Evolutionary conservation across 1,140 invertebrate genomes (phyloP).

Genomic region (Helicoverpa armigera): DNA sequence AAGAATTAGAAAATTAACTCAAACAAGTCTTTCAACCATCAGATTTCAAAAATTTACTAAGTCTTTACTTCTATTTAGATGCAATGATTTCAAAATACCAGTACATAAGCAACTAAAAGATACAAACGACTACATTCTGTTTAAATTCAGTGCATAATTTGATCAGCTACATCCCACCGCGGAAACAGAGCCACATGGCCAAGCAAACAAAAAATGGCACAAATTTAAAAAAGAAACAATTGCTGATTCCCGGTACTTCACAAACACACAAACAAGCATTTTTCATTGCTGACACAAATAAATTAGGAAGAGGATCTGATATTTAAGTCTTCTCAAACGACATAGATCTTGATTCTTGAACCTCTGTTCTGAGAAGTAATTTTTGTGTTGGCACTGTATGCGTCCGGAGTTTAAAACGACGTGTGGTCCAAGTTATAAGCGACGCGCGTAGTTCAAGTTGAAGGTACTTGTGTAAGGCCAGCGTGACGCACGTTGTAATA

Average conservation of each 20-base stretch:
- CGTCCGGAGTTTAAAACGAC: conserved; percentile 71
- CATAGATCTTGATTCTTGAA: conserved; percentile 81
- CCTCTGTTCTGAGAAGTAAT: conserved; percentile 80
- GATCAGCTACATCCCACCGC: background rate
- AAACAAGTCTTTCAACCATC: no score
- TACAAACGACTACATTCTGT: no score
- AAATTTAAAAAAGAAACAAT: conserved; percentile 25
- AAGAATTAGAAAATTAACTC: no score
- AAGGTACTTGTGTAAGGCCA: conserved; percentile 34
- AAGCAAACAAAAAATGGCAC: conserved; percentile 17
- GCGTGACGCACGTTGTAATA: background rate
- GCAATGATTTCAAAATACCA: no score
- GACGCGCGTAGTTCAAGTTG: conserved; percentile 30
- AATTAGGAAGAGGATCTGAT: conserved; percentile 69
- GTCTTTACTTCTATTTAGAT: no score
- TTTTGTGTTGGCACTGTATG: conserved; percentile 79
- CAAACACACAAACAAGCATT: conserved; percentile 27
- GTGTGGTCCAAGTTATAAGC: conserved; percentile 67
- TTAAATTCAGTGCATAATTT: background rate
- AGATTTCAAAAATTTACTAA: no score
- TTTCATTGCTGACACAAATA: conserved; percentile 50
- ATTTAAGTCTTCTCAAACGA: conserved; percentile 67
- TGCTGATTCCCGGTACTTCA: background rate
- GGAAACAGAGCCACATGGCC: conserved; percentile 20
- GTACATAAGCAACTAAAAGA: no score